Percentiles rank a stretch among this genome's conserved stretches.
Evolutionary conservation across 1,140 invertebrate genomes (phyloP).

Genomic region (Cyclargus thomasi): DNA sequence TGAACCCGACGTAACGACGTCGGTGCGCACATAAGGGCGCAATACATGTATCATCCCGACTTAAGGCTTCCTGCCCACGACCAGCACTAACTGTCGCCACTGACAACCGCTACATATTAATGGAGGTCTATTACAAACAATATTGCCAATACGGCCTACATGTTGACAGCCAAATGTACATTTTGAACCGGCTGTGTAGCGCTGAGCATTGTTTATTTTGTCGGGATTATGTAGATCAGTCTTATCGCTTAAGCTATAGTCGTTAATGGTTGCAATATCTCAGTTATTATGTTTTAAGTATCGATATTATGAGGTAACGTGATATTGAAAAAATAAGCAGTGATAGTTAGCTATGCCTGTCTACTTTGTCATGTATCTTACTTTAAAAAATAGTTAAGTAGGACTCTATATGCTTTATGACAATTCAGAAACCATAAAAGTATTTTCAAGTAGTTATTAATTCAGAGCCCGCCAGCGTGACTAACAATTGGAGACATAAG

Average conservation of each 20-base stretch:
- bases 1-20: no score
- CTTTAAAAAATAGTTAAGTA: no score
- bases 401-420: no score
- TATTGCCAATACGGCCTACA: constrained; percentile 23
- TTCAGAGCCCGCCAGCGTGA: no score
- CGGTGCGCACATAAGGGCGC: constrained; percentile 14
- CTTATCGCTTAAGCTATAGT: background rate
- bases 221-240: background rate
- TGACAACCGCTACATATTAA: constrained; percentile 29
- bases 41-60: constrained; percentile 27
- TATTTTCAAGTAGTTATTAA: no score
- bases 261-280: background rate
- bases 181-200: constrained; percentile 6
- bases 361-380: no score
- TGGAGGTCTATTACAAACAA: constrained; percentile 30
- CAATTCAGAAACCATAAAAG: no score
- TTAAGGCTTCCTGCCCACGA: constrained; percentile 30
- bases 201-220: background rate
- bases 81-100: constrained; percentile 27
- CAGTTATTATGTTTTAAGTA: no score
- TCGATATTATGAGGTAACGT: no score
- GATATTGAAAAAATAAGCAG: no score
- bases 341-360: no score
- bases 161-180: constrained; percentile 16
- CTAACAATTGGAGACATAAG: no score